Conservation (phyloP, 2,113 vertebrate genomes). For the Leucopsar rothschildi region DNA sequence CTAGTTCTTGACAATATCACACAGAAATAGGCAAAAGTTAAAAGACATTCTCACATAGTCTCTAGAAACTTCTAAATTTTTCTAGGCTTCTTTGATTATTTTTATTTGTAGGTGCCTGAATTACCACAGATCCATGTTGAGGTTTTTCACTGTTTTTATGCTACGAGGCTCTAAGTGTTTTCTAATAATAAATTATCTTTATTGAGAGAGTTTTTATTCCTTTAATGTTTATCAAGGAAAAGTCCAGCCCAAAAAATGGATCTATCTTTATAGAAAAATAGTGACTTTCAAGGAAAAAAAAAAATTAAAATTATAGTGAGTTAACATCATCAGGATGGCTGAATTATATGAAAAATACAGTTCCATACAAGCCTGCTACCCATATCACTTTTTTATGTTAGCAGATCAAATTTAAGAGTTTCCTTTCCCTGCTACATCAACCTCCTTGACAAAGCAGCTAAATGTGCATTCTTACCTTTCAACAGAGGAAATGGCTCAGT, state of each 20-base stretch:
- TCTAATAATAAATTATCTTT: background rate
- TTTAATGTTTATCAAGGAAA: background rate
- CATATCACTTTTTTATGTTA: background rate
- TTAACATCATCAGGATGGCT: background rate
- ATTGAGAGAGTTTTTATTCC: background rate
- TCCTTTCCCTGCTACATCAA: background rate
- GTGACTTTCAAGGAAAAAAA: background rate
- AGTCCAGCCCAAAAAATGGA: background rate
- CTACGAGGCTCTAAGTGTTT: background rate
- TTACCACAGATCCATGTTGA: background rate
- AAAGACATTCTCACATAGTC: background rate
- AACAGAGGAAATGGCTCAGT: fast-evolving
- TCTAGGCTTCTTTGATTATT: background rate
- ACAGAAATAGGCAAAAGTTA: background rate
- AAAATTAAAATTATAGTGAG: background rate
- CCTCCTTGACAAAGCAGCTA: background rate
- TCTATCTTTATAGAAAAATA: background rate
- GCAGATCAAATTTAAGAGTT: background rate
- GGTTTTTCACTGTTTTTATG: background rate
- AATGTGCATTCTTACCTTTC: background rate
- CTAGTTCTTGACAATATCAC: background rate
- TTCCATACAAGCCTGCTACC: background rate
- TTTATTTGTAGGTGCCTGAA: background rate
- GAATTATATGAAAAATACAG: background rate
- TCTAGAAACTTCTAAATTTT: background rate